These are phyloP conservation scores for Leguminivora glycinivorella DNA, from an alignment of 1,140 invertebrate genomes.

Conservation along the genomic window DNA sequence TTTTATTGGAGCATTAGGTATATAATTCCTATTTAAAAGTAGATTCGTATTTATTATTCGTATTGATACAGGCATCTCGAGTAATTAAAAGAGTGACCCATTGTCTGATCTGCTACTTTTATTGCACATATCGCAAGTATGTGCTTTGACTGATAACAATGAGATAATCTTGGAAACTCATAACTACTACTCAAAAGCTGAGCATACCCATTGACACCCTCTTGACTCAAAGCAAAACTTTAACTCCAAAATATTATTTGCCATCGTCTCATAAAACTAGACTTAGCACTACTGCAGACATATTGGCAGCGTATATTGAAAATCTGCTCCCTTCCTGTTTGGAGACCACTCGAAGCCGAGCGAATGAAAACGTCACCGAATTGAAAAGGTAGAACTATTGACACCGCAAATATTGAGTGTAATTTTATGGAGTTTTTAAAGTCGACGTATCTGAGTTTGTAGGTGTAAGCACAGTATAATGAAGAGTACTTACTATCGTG, in stretches of 20 bases:
- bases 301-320: conserved; percentile 24
- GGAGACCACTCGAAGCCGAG: conserved; percentile 7
- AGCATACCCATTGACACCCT: not conserved
- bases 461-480: too few species aligned
- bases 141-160: not conserved
- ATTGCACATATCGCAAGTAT: too few species aligned
- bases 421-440: conserved; percentile 1
- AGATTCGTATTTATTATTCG: too few species aligned
- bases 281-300: conserved; percentile 24
- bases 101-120: too few species aligned
- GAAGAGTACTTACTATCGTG: too few species aligned
- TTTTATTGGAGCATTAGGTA: too few species aligned
- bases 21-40: too few species aligned
- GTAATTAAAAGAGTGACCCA: too few species aligned
- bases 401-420: not conserved
- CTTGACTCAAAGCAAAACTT: conserved; percentile 3
- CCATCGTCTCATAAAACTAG: conserved; percentile 18
- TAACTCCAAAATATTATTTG: conserved; percentile 23
- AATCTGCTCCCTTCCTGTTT: conserved; percentile 22
- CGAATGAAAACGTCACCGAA: conserved; percentile 21
- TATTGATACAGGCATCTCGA: too few species aligned
- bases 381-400: conserved; percentile 27
- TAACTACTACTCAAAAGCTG: not conserved
- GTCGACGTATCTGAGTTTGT: not conserved
- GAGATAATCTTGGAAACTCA: not conserved